Base-by-base conservation (phyloP, 2,797 vertebrate species). In the Bothrops alternatus region DNA sequence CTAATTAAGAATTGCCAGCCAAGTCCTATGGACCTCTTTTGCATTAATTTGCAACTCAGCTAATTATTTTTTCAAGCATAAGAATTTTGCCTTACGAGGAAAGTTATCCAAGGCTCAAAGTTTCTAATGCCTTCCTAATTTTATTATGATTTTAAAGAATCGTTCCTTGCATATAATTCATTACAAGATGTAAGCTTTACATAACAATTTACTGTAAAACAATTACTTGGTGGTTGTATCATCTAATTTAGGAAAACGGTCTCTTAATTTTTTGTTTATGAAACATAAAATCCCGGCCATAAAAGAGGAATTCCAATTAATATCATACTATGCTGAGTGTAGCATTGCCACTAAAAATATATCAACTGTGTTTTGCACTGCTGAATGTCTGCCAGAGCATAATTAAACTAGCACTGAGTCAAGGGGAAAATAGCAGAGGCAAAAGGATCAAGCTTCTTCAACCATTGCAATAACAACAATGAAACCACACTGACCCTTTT, bases 1-100 rank as follows among this genome's bases (percentile, higher is more conserved):
- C 95, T 95, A 95, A 96, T 95, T 96, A 94, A 95, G 92, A 95
- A 93, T 93, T 95, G 94, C 93, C 93, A 92, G 93, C 73, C 87
- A 87, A 2, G 87, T 89, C 88, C 92, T 90, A 78, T 86, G 92
- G 91, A 85, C 90, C 93, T 18, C 86, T 90, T 18, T 94, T 53
- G 88, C n/a, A 61, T 94, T 94, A 86, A 89, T 93, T 91, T 95
- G 93, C 61, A 93, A 0, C 85, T 93, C 92, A 95, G 56, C 69
- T 85, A 91, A 88, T 91, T 90, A 78, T 78, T 92, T 90, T 28
- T 56, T 2, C 57, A 20, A 89, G 50, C 56, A 86, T 26, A 69
- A 28, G 14, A 61, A 69, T 69, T 93, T 90, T 95, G 47, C 89
- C 90, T 2, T 1, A 65, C 47, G 32, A 69, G 28, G 65, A 56